Evolutionary conservation across 1,140 invertebrate species (phyloP).

Genomic region (Schlechtendalia chinensis): DNA sequence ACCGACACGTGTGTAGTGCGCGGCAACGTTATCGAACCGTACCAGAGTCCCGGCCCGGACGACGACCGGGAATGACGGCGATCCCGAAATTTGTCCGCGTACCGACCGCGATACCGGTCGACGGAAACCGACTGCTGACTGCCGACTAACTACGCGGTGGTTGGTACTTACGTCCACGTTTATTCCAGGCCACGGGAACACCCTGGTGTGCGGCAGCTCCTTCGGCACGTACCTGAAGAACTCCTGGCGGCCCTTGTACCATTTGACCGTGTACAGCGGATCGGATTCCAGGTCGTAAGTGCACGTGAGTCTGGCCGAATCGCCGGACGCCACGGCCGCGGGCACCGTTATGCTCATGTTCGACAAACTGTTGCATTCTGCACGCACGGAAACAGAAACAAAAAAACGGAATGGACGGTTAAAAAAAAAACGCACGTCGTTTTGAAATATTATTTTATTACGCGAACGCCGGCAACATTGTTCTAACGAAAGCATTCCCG

Average conservation of each 20-base stretch:
- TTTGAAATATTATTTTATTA: neutral
- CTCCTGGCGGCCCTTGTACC: conserved; percentile 74
- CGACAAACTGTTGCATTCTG: conserved; percentile 55
- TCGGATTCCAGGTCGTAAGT: conserved; percentile 62
- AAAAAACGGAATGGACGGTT: too few relatives aligned
- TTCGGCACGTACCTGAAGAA: conserved; percentile 71
- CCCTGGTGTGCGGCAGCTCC: conserved; percentile 64
- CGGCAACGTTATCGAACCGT: too few relatives aligned
- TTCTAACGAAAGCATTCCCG: neutral
- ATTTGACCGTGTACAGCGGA: conserved; percentile 74
- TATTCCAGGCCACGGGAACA: conserved; percentile 69
- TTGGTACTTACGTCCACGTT: conserved; percentile 75
- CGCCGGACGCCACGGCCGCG: conserved; percentile 59
- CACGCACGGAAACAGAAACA: conserved; percentile 16
- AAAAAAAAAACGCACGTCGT: neutral
- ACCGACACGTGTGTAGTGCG: too few relatives aligned
- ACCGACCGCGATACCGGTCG: too few relatives aligned
- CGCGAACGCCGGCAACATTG: neutral
- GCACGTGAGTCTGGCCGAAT: conserved; percentile 55
- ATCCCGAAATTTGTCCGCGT: too few relatives aligned
- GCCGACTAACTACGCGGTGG: too few relatives aligned
- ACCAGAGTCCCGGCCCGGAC: too few relatives aligned
- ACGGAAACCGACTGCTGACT: too few relatives aligned
- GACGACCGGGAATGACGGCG: too few relatives aligned
- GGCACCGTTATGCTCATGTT: conserved; percentile 59